phyloP scores from a whole-genome alignment of 2,113 vertebrate species.

The Myrmecobius fasciatus region DNA sequence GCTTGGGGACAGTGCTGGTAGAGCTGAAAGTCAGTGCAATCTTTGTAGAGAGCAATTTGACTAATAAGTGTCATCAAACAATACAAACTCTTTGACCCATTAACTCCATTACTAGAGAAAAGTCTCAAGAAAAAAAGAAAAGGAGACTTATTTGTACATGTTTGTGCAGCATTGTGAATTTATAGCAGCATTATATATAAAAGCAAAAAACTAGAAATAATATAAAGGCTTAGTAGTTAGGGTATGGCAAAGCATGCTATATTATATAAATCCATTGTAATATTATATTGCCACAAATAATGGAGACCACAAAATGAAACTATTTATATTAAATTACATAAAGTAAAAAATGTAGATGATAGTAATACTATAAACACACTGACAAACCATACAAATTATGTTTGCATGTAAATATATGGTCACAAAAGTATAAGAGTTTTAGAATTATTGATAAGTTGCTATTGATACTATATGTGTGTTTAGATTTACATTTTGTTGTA shows the following conservation, averaged over 20 bases:
- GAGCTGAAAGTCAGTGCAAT: neutral
- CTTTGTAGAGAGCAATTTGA: neutral
- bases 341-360: neutral
- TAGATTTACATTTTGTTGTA: neutral
- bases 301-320: neutral
- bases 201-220: slow-evolving; percentile 47
- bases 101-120: neutral
- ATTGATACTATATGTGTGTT: neutral
- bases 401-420: neutral
- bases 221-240: neutral
- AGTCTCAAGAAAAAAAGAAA: neutral
- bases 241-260: neutral
- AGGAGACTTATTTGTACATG: neutral
- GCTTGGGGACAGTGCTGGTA: neutral
- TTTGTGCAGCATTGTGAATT: neutral
- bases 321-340: neutral
- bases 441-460: neutral
- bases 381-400: neutral
- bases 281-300: neutral
- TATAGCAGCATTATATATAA: neutral
- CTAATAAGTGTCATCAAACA: neutral
- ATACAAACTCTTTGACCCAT: neutral
- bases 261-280: neutral
- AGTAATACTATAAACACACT: neutral
- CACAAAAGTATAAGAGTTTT: neutral